phyloP scores from a whole-genome alignment of 2,113 vertebrate genomes.

The Mirza zaza region DNA sequence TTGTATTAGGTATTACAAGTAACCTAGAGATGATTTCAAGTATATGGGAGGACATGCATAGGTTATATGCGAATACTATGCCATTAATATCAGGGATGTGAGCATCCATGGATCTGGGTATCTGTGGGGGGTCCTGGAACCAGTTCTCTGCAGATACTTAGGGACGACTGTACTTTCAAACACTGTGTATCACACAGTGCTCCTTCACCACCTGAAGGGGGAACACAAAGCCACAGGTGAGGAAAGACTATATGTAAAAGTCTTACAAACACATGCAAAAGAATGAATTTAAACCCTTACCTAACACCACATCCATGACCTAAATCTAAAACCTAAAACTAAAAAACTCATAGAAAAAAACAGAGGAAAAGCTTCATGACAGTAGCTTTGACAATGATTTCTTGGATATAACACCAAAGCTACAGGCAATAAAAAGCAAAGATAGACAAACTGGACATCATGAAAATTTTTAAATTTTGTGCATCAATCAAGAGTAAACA shows the following conservation, averaged over 20 bases:
- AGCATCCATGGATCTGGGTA: background rate
- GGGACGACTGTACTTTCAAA: background rate
- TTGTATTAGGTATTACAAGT: background rate
- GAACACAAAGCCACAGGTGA: background rate
- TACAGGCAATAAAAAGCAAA: background rate
- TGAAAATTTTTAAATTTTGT: background rate
- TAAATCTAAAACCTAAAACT: background rate
- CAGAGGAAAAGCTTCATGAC: background rate
- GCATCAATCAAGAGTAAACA: too few species aligned
- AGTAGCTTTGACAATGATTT: background rate
- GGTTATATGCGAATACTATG: background rate
- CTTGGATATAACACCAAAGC: background rate
- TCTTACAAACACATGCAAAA: background rate
- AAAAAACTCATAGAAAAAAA: background rate
- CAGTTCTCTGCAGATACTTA: background rate
- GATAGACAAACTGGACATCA: background rate
- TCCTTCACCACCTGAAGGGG: background rate
- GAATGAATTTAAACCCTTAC: background rate
- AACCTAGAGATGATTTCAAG: background rate
- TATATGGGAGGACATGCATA: background rate
- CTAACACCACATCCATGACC: background rate
- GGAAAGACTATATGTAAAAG: background rate
- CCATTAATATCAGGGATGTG: background rate
- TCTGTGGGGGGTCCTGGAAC: background rate
- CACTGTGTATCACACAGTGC: background rate